Base-by-base conservation (phyloP, 1,140 invertebrate genomes). In the Lepidurus packardi region DNA sequence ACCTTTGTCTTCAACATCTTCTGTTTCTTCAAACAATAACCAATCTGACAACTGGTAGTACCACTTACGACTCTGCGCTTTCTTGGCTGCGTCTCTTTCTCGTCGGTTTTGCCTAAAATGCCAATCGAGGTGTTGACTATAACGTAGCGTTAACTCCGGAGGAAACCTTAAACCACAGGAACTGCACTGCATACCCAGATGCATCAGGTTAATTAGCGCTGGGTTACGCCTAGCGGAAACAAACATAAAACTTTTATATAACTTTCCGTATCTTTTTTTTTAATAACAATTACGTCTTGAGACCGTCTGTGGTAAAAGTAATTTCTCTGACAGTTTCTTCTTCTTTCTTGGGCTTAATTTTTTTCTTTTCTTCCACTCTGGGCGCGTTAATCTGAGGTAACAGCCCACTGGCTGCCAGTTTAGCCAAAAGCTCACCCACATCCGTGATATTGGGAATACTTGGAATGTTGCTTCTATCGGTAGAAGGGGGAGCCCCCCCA, bases 41-140 rank as follows among this genome's bases (percentile, higher is more conserved):
- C 97, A 98, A 84, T 97, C 95, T 79, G 90, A 89, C 53, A 94
- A 87, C 82, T 94, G 91, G 83, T 96, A 97, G 84, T 94, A 96
- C 93, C 94, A 97, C 78, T 91, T 90, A 7, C 95, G 86, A 16
- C 92, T 92, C 80, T 93, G 91, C 0, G 94, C 92, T 75, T 94
- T 92, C 34, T 92, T 89, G 0, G 91, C 90, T 1, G 93, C 92
- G 82, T 95, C 93, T 79, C 94, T 91, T 82, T 95, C 94, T 73
- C 91, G 87, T 10, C 94, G 87, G 85, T 98, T 98, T 84, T 95
- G 93, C 10, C 96, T 87, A 85, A 98, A 98, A 87, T 98, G 97
- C 96, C 97, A 98, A 86, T 98, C 96, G 43, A 98, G 88, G 86
- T 98, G 97, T 83, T 95, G 93, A 80, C 93, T 93, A 84, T 98